Base-by-base conservation (phyloP, 2,113 vertebrate genomes). In the Penelope pileata region DNA sequence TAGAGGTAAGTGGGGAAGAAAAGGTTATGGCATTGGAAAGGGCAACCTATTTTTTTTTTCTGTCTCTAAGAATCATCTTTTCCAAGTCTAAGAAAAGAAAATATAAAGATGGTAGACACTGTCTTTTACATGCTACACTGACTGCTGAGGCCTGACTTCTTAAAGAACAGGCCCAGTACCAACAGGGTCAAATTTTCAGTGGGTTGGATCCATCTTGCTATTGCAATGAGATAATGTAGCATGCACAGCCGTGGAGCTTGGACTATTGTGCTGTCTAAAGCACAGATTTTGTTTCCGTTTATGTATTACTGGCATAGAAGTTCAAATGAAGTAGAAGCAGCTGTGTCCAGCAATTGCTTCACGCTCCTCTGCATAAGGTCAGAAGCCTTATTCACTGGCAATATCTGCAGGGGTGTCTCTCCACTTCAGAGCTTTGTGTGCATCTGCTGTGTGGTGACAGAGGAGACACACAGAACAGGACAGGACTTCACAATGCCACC, bases 371-470 rank as follows among this genome's bases (percentile, higher is more conserved):
- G 36, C 40, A 67, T 26, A 48, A 56, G 29, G 24, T 24, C 27
- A 38, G 24, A 27, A 14, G 16, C 43, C 9, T 16, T 5, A 18
- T 6, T 29, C 10, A 50, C 26, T 45, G 36, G 7, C 27, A 9
- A 2, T 9, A 19, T 14, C 17, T 73, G 4, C 16, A 12, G 19
- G 51, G 17, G 30, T 1, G 3, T 30, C 12, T 40, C 38, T 59
- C 10, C 7, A 9, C 7, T 27, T 40, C 0, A 17, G 30, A 11
- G 4, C 24, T 68, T 68, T 12, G 16, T n/a, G n/a, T 23, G 26
- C 21, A 3, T 22, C 26, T 54, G 58, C 13, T 53, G 18, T 80
- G 32, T 29, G n/a, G 12, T 29, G 36, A 21, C 26, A 51, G 19
- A 12, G 19, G 5, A 45, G 45, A 26, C 16, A 36, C 3, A 14